Percentiles rank a stretch among this genome's conserved stretches.
Evolutionary conservation across 2,113 vertebrate genomes (phyloP).

Genomic region (Quiscalus mexicanus): DNA sequence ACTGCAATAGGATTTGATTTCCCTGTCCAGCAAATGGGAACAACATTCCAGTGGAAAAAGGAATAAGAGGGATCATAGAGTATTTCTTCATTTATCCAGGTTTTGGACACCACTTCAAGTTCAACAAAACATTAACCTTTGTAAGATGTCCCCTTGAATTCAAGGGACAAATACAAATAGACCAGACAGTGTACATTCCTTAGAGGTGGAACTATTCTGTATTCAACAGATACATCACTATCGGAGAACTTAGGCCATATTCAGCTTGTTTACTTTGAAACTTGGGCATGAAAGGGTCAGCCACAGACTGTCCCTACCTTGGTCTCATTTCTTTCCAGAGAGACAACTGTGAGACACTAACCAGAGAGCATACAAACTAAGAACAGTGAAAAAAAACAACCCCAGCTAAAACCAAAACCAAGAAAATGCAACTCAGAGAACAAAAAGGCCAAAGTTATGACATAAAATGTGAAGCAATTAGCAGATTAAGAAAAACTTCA

Average conservation of each 20-base stretch:
- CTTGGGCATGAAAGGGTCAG: not conserved
- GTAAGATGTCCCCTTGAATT: not conserved
- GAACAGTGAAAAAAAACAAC: not conserved
- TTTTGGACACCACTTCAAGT: not conserved
- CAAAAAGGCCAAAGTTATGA: not conserved
- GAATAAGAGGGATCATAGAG: not conserved
- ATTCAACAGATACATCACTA: not conserved
- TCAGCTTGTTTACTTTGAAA: not conserved
- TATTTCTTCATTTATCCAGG: not conserved
- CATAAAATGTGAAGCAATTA: conserved; percentile 28
- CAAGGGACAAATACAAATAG: not conserved
- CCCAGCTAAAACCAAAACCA: not conserved
- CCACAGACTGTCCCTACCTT: not conserved
- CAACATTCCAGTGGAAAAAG: not conserved
- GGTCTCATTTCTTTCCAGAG: not conserved
- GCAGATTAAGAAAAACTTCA: not conserved
- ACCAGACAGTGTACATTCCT: not conserved
- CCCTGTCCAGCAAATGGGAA: not conserved
- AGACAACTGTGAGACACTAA: not conserved
- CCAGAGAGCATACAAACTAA: not conserved
- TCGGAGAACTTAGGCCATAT: not conserved
- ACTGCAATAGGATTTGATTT: not conserved
- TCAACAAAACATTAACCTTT: not conserved
- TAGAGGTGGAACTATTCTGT: not conserved
- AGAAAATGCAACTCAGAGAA: not conserved